Base-by-base conservation (phyloP, 37 sponge, comb jelly and placozoan species). In the Ianthella basta region DNA sequence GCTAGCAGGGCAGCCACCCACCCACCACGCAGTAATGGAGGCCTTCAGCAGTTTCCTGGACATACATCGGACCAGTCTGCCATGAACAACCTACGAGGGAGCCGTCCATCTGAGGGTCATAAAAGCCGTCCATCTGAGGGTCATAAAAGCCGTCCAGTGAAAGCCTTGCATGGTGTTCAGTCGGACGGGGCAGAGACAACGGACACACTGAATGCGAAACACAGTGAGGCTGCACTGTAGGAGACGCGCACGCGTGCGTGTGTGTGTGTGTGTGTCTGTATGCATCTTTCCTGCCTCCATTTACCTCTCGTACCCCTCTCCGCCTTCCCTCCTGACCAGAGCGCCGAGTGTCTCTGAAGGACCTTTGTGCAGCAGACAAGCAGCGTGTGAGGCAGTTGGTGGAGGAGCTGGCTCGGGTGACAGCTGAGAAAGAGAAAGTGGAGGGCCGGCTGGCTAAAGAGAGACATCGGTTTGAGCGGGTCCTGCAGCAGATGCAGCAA, bases 331-430 rank as follows among this genome's bases (percentile, higher is more conserved):
- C 40, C 24, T 41, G 25, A 2, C 3, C 13, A 75, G 78, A 41
- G 36, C 35, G 72, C 16, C 72, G 72, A 20, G 69, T 78, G 21
- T 63, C 85, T n/a, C 61, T 92, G 60, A 60, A 86, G 55, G 87
- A 89, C 55, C 74, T 92, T 5, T 89, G 93, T 38, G 81, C 87
- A 1, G 84, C 84, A 30, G 93, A 92, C 80, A 92, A 89, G 84
- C 72, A 34, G 35, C 59, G 84, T 19, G 89, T 92, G 27, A 83
- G 53, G 30, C 81, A 84, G 56, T 74, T 92, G 67, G 69, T 92
- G 6, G 81, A 89, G 81, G 83, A 89, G n/a, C 84, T 92, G 38
- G 93, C 89, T 0, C 27, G 67, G 40, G 73, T 60, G 14, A 78
- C 89, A 66, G 63, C 74, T 32, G 93, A 92, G 84, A 92, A 89